Evolutionary conservation across 2,888 invertebrate species (phyloP), one percentile per base, ranked within the genome.

Genomic region (Dioctria linearis): DNA sequence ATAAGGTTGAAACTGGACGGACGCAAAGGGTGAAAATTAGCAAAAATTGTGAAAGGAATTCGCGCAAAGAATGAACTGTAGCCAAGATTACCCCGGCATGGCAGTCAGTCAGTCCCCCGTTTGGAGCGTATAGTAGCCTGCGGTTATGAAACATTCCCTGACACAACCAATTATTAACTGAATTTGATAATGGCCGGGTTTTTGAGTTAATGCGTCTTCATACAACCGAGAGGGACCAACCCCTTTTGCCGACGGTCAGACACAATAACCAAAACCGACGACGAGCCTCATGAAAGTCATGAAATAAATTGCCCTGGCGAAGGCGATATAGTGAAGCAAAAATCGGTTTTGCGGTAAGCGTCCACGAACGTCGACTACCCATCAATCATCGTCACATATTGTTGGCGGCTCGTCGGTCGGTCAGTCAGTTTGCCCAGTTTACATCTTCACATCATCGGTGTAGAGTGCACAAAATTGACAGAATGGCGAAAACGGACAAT

Each of bases 151-250:
- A 75, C 80, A 42, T 80, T 80, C 73, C 66, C 57, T 73, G 76
- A 66, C 75, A 43, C 61, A 82, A 82, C 82, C 80, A 65, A 80
- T 82, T 75, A 82, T 82, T 82, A 82, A 78, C 78, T 79, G 82
- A 82, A 82, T 82, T 82, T 66, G 82, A 82, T 82, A 82, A 82
- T 82, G 78, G 78, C 59, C 57, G 69, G 49, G 57, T 66, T 79
- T 59, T 49, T 69, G 79, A 79, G 49, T 67, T 42, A 75, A 73
- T 76, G 76, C 76, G 76, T 76, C 63, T 63, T 61, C 76, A 63
- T 76, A 63, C 76, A 43, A 63, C 76, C 11, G 51, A 25, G 25
- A 25, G 40, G 63, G 46, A 63, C n/a, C 76, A 46, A 76, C 46
- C 76, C 76, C 61, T 63, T 76, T 63, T 63, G 76, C 76, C 76